phyloP scores from a whole-genome alignment of 2,888 invertebrate genomes.

The Agrilus mali region DNA sequence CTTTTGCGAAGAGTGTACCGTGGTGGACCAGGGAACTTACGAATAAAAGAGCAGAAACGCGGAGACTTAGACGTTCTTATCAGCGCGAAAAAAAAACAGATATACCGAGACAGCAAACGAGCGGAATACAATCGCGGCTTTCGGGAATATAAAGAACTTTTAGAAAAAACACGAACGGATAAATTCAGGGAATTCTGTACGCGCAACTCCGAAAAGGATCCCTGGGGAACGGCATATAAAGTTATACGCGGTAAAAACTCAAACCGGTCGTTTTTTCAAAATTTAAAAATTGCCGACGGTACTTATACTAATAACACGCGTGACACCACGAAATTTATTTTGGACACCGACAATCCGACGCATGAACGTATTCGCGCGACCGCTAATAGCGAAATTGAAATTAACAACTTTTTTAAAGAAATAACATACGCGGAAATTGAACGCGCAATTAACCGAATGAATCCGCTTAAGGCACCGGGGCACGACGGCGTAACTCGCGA shows the following conservation, averaged over 20 bases:
- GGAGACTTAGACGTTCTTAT: no score
- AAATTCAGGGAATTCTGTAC: slow-evolving; percentile 6
- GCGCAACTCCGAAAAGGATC: slow-evolving; percentile 1
- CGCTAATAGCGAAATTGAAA: no score
- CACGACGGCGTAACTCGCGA: slow-evolving; percentile 4
- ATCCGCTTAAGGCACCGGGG: slow-evolving; percentile 4
- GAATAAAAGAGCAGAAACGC: no score
- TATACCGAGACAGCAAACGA: no score
- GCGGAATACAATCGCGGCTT: neutral
- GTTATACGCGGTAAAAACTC: neutral
- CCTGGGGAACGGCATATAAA: slow-evolving; percentile 7
- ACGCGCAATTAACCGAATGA: neutral
- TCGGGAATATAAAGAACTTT: neutral
- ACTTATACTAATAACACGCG: neutral
- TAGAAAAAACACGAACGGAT: neutral
- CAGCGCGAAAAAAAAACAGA: no score
- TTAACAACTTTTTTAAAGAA: neutral
- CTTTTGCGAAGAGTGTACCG: no score
- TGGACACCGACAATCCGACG: neutral
- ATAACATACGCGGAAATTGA: neutral
- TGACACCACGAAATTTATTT: neutral
- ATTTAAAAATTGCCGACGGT: neutral
- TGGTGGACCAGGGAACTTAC: no score
- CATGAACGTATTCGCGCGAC: neutral
- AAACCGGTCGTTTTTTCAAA: neutral